phyloP scores from a whole-genome alignment of 2,888 invertebrate species.

The Temnothorax rugatulus region DNA sequence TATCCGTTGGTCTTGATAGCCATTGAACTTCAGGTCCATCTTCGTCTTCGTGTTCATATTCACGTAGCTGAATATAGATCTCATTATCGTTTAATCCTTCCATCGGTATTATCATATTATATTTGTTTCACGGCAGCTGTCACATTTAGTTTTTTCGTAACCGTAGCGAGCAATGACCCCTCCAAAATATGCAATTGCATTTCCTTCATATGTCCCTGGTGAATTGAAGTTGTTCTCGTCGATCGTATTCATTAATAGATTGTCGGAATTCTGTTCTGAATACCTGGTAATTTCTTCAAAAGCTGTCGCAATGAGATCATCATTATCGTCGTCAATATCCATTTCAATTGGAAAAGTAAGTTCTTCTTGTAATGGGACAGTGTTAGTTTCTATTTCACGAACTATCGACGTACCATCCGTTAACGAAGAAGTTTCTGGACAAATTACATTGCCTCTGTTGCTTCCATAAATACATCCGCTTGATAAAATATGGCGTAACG shows the following conservation, averaged over 20 bases:
- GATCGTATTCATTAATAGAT: neutral
- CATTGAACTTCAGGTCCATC: neutral
- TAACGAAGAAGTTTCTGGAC: neutral
- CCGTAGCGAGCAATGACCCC: neutral
- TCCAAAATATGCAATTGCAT: slow-evolving; percentile 15
- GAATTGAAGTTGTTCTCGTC: neutral
- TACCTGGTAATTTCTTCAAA: slow-evolving; percentile 2
- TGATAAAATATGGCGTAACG: neutral
- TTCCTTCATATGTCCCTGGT: slow-evolving; percentile 4
- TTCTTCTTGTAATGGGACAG: neutral
- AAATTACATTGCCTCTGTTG: neutral
- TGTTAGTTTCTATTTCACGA: neutral
- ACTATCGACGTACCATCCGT: neutral
- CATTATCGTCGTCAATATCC: neutral
- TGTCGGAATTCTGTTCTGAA: neutral
- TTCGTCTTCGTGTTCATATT: neutral
- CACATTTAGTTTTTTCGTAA: neutral
- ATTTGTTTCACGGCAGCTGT: slow-evolving; percentile 1
- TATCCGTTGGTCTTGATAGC: slow-evolving; percentile 12
- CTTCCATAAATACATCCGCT: slow-evolving; percentile 4
- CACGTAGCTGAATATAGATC: neutral
- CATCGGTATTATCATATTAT: slow-evolving; percentile 9
- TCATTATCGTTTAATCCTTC: slow-evolving; percentile 6
- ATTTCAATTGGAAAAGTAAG: neutral
- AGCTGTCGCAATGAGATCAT: neutral